Evolutionary conservation across 2,113 vertebrate species (phyloP), one percentile per base, ranked within the genome.

Genomic region (Podocnemis expansa): DNA sequence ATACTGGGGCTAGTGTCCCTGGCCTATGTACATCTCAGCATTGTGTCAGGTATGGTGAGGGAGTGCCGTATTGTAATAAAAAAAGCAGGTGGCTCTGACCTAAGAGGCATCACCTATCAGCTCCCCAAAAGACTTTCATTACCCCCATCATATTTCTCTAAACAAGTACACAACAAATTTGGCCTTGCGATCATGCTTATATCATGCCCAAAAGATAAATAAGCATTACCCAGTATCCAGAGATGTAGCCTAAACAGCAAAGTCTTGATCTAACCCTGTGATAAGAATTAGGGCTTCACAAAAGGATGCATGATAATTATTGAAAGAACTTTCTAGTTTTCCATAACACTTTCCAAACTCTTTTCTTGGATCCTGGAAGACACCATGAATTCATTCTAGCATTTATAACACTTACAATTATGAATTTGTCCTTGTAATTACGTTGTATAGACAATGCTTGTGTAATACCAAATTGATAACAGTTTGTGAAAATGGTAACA

Each of bases 21-120:
- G 2, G 4, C 34, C 27, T 0, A 0, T 55, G n/a, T 87, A 47
- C 31, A 2, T 78, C 45, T 88, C 76, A 54, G 0, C 1, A 1
- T 41, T 67, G 34, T n/a, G 31, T 67, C 34, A 34, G 19, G 17
- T 6, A 67, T 21, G 25, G 25, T 27, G 56, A 58, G 56, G 56
- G 25, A 27, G 11, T 67, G 63, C 29, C 7, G 12, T n/a, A 67
- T n/a, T 67, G 16, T 47, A 25, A 3, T 31, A 73, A 58, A 43
- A 7, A 81, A 79, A 88, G 58, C 41, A 54, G 24, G 85, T 38
- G 51, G 43, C 90, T 90, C 80, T 90, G 81, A 78, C 79, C 9
- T 4, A 76, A 88, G 82, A 79, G 47, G 3, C 31, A 2, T 60
- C 60, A 91, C 3, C 34, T 34, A 10, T 47, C 0, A 0, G 8